These are phyloP conservation scores for Gymnorhina tibicen DNA, from an alignment of 2,113 vertebrate genomes.

Conservation along the genomic window DNA sequence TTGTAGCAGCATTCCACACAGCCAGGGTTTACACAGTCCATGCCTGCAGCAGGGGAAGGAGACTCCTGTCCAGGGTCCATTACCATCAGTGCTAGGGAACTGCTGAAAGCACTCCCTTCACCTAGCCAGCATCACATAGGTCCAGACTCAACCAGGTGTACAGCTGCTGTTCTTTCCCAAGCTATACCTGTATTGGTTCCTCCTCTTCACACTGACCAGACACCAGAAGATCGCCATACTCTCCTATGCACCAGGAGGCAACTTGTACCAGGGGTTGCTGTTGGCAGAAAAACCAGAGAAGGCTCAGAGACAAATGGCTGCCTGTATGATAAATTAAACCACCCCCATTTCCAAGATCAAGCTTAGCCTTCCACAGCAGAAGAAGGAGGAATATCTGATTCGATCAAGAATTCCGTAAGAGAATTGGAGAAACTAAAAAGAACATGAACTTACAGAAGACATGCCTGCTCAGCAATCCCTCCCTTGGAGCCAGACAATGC, in stretches of 20 bases:
- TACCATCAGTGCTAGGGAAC: background rate
- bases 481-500: background rate
- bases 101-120: background rate
- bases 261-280: constrained; percentile 98
- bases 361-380: background rate
- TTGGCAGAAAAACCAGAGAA: constrained; percentile 5
- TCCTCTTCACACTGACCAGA: constrained; percentile 98
- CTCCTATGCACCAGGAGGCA: constrained; percentile 98
- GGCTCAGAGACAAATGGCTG: background rate
- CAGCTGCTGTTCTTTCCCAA: background rate
- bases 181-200: constrained; percentile 92
- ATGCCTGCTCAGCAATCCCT: background rate
- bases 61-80: background rate
- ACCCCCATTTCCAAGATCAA: background rate
- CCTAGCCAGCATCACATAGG: background rate
- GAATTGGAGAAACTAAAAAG: background rate
- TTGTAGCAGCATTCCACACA: background rate
- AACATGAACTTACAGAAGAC: background rate
- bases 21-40: background rate
- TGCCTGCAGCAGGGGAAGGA: background rate
- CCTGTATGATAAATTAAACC: background rate
- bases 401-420: background rate
- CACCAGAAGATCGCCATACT: constrained; percentile 95
- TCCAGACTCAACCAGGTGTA: background rate
- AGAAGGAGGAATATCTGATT: background rate